Conservation (phyloP, 2,888 invertebrate species). For the Herminia tarsipennalis region DNA sequence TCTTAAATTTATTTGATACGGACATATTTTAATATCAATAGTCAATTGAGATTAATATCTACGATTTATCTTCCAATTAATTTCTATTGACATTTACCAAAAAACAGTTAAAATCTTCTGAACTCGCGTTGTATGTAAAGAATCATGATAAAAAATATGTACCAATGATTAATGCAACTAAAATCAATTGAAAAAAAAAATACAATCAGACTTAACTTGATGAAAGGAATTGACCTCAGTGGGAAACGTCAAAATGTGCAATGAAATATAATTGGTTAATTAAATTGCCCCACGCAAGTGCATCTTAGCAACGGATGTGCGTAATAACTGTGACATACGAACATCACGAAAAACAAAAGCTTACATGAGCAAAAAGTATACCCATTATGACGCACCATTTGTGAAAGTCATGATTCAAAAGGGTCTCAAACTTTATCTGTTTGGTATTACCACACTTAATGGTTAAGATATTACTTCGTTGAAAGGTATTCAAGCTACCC, state of each 20-base stretch:
- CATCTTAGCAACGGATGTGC: slow-evolving; percentile 76
- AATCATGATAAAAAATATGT: too few species aligned
- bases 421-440: slow-evolving; percentile 9
- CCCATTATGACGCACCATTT: slow-evolving; percentile 21
- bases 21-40: not conserved
- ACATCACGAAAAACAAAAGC: slow-evolving; percentile 48
- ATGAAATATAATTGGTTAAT: slow-evolving; percentile 64
- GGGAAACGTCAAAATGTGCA: slow-evolving; percentile 53
- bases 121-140: too few species aligned
- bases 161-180: too few species aligned
- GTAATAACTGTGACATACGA: slow-evolving; percentile 62
- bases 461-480: slow-evolving; percentile 13
- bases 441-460: slow-evolving; percentile 8
- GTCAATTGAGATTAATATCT: too few species aligned
- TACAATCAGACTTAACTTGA: slow-evolving; percentile 35
- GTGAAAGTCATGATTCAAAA: slow-evolving; percentile 27
- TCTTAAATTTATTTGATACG: slow-evolving; percentile 15
- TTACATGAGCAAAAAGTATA: slow-evolving; percentile 22
- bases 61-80: too few species aligned
- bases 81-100: too few species aligned
- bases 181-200: too few species aligned
- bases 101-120: too few species aligned
- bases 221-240: slow-evolving; percentile 39
- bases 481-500: slow-evolving; percentile 17
- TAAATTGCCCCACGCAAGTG: slow-evolving; percentile 72